Percentiles rank a stretch among this genome's conserved stretches.
Conservation (phyloP, 92 coral and sea anemone genomes). For the Heliopora coerulea region DNA sequence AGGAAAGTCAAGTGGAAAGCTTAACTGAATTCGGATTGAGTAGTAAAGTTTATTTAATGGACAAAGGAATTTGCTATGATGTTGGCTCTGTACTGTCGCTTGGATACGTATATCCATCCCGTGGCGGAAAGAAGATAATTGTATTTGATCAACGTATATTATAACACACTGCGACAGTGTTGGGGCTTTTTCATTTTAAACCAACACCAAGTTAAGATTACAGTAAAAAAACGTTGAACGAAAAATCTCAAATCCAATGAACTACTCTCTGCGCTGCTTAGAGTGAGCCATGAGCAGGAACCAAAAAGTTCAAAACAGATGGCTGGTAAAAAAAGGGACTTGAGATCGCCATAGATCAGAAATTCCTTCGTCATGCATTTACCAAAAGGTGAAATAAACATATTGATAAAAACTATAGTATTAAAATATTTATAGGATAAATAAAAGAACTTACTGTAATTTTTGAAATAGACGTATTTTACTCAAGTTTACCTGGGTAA, state of each 20-base stretch:
- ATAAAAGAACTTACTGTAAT: neutral
- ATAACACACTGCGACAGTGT: no score
- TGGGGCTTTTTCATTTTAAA: no score
- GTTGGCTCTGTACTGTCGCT: no score
- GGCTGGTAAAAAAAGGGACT: neutral
- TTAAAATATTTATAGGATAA: neutral
- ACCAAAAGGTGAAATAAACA: neutral
- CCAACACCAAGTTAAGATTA: no score
- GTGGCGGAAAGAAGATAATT: no score
- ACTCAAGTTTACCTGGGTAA: conserved; percentile 3
- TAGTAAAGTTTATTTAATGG: no score
- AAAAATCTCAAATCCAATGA: neutral
- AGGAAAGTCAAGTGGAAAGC: no score
- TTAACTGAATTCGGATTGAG: no score
- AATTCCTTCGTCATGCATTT: neutral
- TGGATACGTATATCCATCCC: no score
- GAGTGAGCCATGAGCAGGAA: neutral
- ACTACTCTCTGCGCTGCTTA: neutral
- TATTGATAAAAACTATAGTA: neutral
- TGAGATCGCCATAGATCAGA: neutral
- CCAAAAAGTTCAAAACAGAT: neutral
- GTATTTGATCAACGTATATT: no score
- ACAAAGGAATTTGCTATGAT: no score
- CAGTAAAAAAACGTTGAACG: no score
- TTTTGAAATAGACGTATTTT: neutral